Base-by-base conservation (phyloP, 2,888 invertebrate species). In the Priocnemis perturbator region DNA sequence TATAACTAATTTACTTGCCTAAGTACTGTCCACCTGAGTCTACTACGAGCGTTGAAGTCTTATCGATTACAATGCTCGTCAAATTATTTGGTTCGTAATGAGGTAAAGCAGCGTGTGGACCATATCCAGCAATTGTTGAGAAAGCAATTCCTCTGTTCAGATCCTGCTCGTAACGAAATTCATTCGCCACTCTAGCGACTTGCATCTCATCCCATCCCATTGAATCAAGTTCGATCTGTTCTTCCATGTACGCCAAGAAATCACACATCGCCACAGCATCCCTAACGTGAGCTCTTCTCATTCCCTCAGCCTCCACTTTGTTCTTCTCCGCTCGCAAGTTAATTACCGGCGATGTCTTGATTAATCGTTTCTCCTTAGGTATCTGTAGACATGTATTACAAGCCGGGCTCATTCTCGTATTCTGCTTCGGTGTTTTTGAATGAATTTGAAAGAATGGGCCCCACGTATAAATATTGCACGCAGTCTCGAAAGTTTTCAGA, bases 21-120 rank as follows among this genome's bases (percentile, higher is more conserved):
- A 92, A 92, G 89, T 98, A 99, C 88, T 99, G 99, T 61, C 96
- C 98, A 17, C 99, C 99, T 0, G 98, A 98, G 85, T 98, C 98
- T 79, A 98, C 93, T 30, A 99, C 93, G 69, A 98, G 92, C 0
- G 98, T 93, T 73, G 95, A 95, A 75, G 95, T 93, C 63, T 91
- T 92, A 61, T 93, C 93, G 30, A 98, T 92, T 55, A 90, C 89
- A 5, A 91, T 89, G 83, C 94, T 94, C 4, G 95, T 94, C n/a
- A 91, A 90, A 75, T 91, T 91, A 19, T 92, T 93, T 0, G 94
- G 93, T 73, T 92, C 91, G 88, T 98, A 98, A 88, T 97, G 96
- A 0, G 98, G 96, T 65, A 96, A 92, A 0, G 98, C 96, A 0
- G 94, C 96, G 89, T 97, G 95, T 0, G 94, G 91, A 0, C 97